These are phyloP conservation scores for Sebastes melanostomus DNA, from an alignment of 2,797 vertebrate species.

Conservation along the genomic window DNA sequence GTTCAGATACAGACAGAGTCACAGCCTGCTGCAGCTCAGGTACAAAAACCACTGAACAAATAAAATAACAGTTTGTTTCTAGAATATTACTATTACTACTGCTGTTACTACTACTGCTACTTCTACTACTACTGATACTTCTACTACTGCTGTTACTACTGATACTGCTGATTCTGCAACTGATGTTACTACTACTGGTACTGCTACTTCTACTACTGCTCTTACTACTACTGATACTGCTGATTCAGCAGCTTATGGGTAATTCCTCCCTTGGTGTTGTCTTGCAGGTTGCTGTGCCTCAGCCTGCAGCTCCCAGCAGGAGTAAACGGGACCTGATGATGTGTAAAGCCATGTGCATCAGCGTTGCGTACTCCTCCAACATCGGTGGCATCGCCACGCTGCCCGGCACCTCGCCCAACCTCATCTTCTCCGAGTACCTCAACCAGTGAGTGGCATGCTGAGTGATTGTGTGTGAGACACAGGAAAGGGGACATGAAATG, in stretches of 20 bases:
- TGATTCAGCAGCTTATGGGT: fast-evolving
- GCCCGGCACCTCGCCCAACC: conserved; percentile 92
- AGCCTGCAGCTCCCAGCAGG: background rate
- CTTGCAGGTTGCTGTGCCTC: background rate
- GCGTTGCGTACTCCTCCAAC: conserved; percentile 90
- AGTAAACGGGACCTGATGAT: conserved; percentile 63
- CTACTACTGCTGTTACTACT: background rate
- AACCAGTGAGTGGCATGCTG: conserved; percentile 82
- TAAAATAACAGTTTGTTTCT: background rate
- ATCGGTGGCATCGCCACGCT: conserved; percentile 91
- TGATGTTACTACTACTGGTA: background rate
- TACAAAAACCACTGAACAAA: background rate
- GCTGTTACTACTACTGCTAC: background rate
- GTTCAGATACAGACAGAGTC: conserved; percentile 18
- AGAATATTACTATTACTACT: background rate
- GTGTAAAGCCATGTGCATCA: conserved; percentile 90
- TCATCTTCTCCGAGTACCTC: conserved; percentile 92
- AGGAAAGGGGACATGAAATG: background rate
- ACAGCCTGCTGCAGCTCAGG: conserved; percentile 13
- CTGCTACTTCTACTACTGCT: background rate
- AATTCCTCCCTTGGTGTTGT: background rate
- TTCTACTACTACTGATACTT: background rate
- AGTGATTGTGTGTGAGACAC: background rate
- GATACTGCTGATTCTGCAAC: background rate
- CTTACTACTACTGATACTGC: background rate